Percentiles rank a stretch among this genome's conserved stretches.
Evolutionary conservation across 2,888 invertebrate genomes (phyloP).

Genomic region (Phalera bucephala): DNA sequence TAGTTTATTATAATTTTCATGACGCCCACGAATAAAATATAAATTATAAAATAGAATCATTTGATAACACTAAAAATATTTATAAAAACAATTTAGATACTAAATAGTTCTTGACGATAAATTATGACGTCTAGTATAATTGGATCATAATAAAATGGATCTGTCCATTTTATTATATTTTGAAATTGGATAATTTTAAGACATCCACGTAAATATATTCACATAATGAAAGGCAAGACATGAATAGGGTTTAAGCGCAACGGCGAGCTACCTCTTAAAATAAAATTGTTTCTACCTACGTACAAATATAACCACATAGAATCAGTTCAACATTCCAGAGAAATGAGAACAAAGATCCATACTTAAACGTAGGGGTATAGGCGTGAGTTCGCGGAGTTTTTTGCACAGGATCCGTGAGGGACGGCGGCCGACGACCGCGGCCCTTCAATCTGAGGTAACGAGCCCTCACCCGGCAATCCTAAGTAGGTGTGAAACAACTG

Average conservation of each 20-base stretch:
- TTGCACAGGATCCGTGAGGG: conserved; percentile 51
- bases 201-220: no score
- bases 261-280: no score
- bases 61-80: background rate
- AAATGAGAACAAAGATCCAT: conserved; percentile 19
- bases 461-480: conserved; percentile 56
- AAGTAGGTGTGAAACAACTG: conserved; percentile 76
- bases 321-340: conserved; percentile 21
- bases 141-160: no score
- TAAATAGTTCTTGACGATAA: background rate
- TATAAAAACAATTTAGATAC: background rate
- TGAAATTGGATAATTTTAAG: no score
- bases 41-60: background rate
- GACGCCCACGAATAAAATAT: background rate
- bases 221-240: no score
- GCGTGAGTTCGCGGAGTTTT: conserved; percentile 32
- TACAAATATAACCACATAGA: background rate
- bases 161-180: no score
- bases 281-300: no score
- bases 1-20: background rate
- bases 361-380: conserved; percentile 26
- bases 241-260: no score
- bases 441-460: conserved; percentile 75
- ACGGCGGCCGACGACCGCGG: conserved; percentile 67
- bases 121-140: no score